phyloP scores from a whole-genome alignment of 2,888 invertebrate genomes.

The Anthophora plumipes region DNA sequence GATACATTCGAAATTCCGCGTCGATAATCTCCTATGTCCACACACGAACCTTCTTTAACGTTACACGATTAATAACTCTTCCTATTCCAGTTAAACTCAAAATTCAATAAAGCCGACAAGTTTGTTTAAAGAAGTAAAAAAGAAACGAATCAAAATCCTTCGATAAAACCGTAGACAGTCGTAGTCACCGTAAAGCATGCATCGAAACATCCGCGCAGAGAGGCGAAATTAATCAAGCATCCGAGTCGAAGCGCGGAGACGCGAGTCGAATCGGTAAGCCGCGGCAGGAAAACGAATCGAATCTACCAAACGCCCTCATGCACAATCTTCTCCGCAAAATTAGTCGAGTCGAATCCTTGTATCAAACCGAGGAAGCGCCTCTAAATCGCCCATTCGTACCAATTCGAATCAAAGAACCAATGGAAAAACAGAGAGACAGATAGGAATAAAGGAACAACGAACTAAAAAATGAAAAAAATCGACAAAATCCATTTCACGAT shows the following conservation, averaged over 20 bases:
- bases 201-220: background rate
- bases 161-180: no score
- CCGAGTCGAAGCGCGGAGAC: conserved; percentile 23
- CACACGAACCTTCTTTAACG: background rate
- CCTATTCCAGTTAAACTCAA: no score
- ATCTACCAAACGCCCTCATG: background rate
- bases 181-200: conserved; percentile 13
- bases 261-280: conserved; percentile 25
- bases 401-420: background rate
- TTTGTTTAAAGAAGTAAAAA: no score
- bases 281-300: conserved; percentile 13
- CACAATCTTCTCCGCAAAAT: conserved; percentile 4
- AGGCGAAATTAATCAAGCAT: conserved; percentile 26
- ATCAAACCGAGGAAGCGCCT: conserved; percentile 29
- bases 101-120: no score
- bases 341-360: conserved; percentile 23
- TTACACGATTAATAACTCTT: no score
- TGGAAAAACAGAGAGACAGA: background rate
- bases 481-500: background rate
- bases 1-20: background rate
- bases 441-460: no score
- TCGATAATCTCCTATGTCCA: no score
- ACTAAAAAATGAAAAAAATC: background rate
- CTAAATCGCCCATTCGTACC: background rate
- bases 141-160: no score